A percentile compares a stretch with the other conserved stretches of the same genome.
These are phyloP conservation scores for Omphaloscelis lunosa DNA, from an alignment of 2,888 invertebrate species.

Conservation along the genomic window DNA sequence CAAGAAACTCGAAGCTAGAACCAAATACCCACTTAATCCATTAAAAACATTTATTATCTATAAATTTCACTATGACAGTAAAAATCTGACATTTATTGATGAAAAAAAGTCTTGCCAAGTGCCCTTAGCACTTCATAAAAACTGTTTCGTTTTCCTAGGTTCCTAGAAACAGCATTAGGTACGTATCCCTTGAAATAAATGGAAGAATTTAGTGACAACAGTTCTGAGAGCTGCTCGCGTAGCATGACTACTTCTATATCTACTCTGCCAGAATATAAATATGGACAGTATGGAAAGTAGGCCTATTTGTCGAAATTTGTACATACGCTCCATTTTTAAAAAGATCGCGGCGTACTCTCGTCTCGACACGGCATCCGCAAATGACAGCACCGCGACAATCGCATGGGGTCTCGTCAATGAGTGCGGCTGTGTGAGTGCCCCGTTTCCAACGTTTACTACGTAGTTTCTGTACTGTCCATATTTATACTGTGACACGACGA, in stretches of 20 bases:
- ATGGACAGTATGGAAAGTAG: too few relatives aligned
- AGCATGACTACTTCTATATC: too few relatives aligned
- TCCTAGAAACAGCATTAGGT: background rate
- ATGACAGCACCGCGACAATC: too few relatives aligned
- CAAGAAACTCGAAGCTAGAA: background rate
- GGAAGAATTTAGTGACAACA: background rate
- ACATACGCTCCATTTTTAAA: too few relatives aligned
- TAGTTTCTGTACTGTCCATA: too few relatives aligned
- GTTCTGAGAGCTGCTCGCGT: background rate
- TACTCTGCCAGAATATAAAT: background rate
- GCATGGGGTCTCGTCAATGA: too few relatives aligned
- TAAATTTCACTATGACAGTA: constrained; percentile 10
- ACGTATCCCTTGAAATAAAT: background rate
- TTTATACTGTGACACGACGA: too few relatives aligned
- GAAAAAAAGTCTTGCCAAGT: constrained; percentile 22
- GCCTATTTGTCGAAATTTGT: too few relatives aligned
- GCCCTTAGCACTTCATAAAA: constrained; percentile 4
- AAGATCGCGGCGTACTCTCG: too few relatives aligned
- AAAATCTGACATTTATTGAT: constrained; percentile 38
- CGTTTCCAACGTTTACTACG: too few relatives aligned
- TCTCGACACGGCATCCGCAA: too few relatives aligned
- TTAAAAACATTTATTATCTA: background rate
- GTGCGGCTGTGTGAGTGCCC: too few relatives aligned
- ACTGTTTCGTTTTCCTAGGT: background rate
- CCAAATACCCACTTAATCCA: background rate